Evolutionary conservation across 2,113 vertebrate species (phyloP), one percentile per base, ranked within the genome.

Genomic region (Cochlearius cochlearius): DNA sequence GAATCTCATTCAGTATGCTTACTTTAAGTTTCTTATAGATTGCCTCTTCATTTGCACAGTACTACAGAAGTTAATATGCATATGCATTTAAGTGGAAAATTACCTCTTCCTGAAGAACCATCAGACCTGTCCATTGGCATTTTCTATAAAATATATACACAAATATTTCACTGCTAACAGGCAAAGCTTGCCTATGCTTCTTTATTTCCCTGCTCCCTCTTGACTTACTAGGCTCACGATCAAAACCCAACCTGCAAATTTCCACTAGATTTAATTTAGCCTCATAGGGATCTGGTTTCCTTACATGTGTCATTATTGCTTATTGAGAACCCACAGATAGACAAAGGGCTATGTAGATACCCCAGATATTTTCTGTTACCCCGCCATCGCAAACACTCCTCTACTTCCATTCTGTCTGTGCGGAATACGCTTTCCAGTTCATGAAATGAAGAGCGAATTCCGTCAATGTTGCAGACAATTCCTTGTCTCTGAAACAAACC

Each of bases 21-120:
- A 27, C 74, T 88, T 45, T 22, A 59, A 72, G 71, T 49, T 90
- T 74, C 96, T 75, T 30, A 56, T 12, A 91, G 91, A 96, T 92
- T 95, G 81, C 90, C 26, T 30, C 75, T 63, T 94, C 95, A 69
- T 95, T 92, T 95, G 78, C 93, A 71, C 91, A 72, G 55, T 10
- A 19, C 89, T 43, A 47, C 59, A 62, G 36, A 55, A 80, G 52
- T 93, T 98, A 96, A 97, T 97, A 95, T 75, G 86, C 91, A 87
- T 88, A 89, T 56, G 96, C 95, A 92, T 91, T 87, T 97, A 90
- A 95, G 92, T 97, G 94, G 95, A 97, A 97, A 97, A 98, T 96
- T 95, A 43, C 79, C 83, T 95, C 82, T 95, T 97, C 92, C 87
- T 94, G 86, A 49, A 89, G 88, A 90, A 64, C 89, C 67, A 69